Base-by-base conservation (phyloP, 2,113 vertebrate genomes). In the Oreotragus oreotragus region DNA sequence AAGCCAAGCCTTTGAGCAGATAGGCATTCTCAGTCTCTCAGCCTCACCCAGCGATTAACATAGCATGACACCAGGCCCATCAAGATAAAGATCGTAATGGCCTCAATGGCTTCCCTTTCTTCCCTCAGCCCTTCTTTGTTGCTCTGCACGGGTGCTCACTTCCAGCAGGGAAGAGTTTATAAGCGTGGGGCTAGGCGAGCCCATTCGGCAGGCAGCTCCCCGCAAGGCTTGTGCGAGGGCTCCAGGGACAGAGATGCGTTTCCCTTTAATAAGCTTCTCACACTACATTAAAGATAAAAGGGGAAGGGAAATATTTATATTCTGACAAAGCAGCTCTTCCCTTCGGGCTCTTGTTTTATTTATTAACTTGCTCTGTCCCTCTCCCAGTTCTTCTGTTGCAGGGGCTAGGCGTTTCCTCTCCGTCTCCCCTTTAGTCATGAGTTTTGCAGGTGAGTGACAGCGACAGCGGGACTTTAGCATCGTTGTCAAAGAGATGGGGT, bases 261-360 rank as follows among this genome's bases (percentile, higher is more conserved):
- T 99, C 96, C 98, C 98, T 98, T 99, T 99, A 99, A 99, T 99
- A 99, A 99, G 98, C 99, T 99, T 96, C 98, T 98, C 91, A 97
- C 98, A 98, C 98, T 98, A 98, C 98, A 98, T 99, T 99, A 99
- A 98, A 99, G 99, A 99, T 99, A 98, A 99, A 99, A 99, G 98
- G 96, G 95, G 98, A 98, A 98, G 98, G 98, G 98, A 99, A 99
- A 98, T 99, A 99, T 99, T 99, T 99, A 98, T 99, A 99, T 99
- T 99, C 99, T 98, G 99, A 99, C 98, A 99, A 99, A 99, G 98
- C 98, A 98, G 97, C 98, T 98, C 98, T 99, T 99, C 98, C 98
- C 98, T 98, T 99, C 98, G 98, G 98, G 98, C 98, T 99, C 98
- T 98, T 99, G 99, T 99, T 99, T 99, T 99, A 99, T 99, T 99